Evolutionary conservation across 2,888 invertebrate genomes (phyloP).

Genomic region (Callosobruchus maculatus): DNA sequence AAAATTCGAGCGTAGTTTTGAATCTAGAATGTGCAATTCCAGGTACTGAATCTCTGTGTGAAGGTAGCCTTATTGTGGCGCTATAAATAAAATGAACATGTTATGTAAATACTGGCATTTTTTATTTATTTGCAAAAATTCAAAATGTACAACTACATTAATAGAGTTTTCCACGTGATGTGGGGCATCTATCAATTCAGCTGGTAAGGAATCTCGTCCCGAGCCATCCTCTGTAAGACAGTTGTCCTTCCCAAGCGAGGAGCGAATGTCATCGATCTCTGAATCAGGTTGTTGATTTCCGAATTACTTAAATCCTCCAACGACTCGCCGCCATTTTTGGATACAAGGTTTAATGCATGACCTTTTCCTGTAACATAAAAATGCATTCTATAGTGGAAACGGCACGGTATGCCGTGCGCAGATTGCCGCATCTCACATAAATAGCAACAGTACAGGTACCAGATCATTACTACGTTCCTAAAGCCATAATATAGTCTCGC

Average conservation of each 20-base stretch:
- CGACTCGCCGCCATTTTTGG: background rate
- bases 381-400: too few relatives aligned
- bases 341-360: background rate
- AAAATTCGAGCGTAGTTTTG: too few relatives aligned
- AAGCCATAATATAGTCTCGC: too few relatives aligned
- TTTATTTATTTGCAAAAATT: background rate
- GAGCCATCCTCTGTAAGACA: constrained; percentile 50
- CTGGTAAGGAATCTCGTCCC: constrained; percentile 20
- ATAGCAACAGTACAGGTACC: too few relatives aligned
- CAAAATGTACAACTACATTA: background rate
- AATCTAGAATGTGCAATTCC: too few relatives aligned
- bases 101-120: background rate
- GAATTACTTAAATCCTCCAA: background rate
- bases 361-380: background rate
- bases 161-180: background rate
- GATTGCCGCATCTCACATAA: too few relatives aligned
- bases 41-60: too few relatives aligned
- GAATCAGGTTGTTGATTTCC: constrained; percentile 5
- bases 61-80: too few relatives aligned
- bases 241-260: constrained; percentile 53
- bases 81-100: background rate
- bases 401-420: too few relatives aligned
- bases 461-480: too few relatives aligned
- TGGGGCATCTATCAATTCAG: background rate
- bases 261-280: constrained; percentile 25